A percentile compares a stretch with the other conserved stretches of the same genome.
Evolutionary conservation across 2,113 vertebrate species (phyloP).

Genomic region (Manacus vitellinus): DNA sequence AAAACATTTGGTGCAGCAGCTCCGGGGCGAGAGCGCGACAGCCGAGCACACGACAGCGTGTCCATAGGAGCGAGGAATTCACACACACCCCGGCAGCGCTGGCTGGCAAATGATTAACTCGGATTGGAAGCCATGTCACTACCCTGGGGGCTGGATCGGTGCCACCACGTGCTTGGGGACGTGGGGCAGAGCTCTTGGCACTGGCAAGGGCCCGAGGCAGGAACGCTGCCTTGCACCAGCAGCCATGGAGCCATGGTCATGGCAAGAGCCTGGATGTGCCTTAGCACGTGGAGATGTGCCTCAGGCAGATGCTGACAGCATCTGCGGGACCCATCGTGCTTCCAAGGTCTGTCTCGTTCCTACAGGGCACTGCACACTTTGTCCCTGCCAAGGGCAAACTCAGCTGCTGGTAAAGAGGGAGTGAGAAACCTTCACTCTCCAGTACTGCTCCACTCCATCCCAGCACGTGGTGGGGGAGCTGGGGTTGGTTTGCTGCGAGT

Average conservation of each 20-base stretch:
- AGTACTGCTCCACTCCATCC: background rate
- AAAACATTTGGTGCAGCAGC: constrained; percentile 9
- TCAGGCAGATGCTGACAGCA: background rate
- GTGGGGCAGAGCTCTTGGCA: background rate
- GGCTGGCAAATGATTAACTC: constrained; percentile 4
- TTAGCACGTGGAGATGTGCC: fast-evolving
- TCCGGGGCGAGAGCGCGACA: background rate
- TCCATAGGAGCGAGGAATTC: background rate
- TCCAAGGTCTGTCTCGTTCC: background rate
- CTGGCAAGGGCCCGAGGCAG: background rate
- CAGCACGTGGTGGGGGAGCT: background rate
- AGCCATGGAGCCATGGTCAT: fast-evolving
- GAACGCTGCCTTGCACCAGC: background rate
- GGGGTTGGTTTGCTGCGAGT: background rate
- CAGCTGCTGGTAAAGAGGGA: background rate
- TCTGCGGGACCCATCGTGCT: background rate
- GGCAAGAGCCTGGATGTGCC: background rate
- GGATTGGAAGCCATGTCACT: background rate
- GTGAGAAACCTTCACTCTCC: background rate
- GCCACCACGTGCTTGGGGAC: background rate
- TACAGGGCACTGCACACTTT: background rate
- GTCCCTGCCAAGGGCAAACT: background rate
- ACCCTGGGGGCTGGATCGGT: background rate
- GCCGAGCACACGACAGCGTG: background rate
- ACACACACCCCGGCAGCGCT: background rate